Base-by-base conservation (phyloP, 2,888 invertebrate species). In the Machimus rusticus region DNA sequence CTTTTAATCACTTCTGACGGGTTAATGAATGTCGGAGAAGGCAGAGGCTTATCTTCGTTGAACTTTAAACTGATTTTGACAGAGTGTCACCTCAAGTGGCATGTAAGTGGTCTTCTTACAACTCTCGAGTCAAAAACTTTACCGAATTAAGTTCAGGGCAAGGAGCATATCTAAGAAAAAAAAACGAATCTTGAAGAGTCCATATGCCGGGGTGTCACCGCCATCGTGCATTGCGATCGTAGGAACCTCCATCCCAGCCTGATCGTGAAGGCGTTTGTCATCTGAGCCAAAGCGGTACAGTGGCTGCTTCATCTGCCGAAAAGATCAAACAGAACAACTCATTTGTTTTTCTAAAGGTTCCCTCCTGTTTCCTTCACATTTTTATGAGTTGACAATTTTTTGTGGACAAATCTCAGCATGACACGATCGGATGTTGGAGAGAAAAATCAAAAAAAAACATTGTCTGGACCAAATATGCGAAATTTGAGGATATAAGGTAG, bases 281-380 rank as follows among this genome's bases (percentile, higher is more conserved):
- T 84, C 23, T 23, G 84, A 84, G 84, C 84, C 23, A 39, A 39
- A 34, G 37, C 39, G 66, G 34, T 66, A 84, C 66, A 74, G 74
- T 39, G 51, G 66, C 34, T 37, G 39, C 16, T 37, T 84, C 84
- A 84, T 84, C 39, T 84, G 84, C 84, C 84, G 84, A 84, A 84
- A 84, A 84, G 84, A 84, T 84, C 84, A 84, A 84, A 84, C 84
- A 84, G 66, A 34, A 23, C 43, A 39, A 74, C 74, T 84, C 84
- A 84, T 84, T 84, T 84, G 84, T 84, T 84, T 84, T 84, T 84
- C 84, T 74, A 84, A 43, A 55, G 84, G 66, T 39, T 84, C 66
- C 84, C 84, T 84, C 74, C 84, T 84, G 84, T 84, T 84, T 84
- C 84, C 84, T 84, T 84, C 55, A 74, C 39, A 66, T 84, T 84